Evolutionary conservation across 2,797 vertebrate genomes (phyloP).

Genomic region (Neostethus bicornis): DNA sequence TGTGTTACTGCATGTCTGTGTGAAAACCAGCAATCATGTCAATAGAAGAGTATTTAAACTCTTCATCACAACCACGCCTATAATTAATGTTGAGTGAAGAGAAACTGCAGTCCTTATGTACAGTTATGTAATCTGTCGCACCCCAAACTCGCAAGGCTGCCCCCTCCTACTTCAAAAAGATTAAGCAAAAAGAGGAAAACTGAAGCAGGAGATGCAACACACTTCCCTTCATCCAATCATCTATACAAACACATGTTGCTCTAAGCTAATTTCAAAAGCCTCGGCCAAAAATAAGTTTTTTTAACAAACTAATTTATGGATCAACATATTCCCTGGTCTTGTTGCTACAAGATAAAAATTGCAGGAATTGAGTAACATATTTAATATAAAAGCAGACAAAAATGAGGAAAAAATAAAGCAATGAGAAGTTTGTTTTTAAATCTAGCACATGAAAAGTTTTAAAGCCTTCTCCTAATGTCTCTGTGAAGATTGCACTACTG

Average conservation of each 20-base stretch:
- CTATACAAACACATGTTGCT: constrained; percentile 43
- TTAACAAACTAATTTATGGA: too few relatives aligned
- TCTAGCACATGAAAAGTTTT: not conserved
- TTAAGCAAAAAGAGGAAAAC: constrained; percentile 29
- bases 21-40: not conserved
- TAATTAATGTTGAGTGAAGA: constrained; percentile 63
- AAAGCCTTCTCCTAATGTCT: not conserved
- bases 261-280: too few relatives aligned
- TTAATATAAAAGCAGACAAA: constrained; percentile 62
- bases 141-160: constrained; percentile 58
- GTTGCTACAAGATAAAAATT: too few relatives aligned
- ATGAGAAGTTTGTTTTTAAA: not conserved
- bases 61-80: constrained; percentile 24
- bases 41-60: not conserved
- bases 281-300: too few relatives aligned
- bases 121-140: constrained; percentile 78
- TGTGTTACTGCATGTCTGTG: not conserved
- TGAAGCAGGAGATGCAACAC: constrained; percentile 62
- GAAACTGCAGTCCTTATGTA: constrained; percentile 62
- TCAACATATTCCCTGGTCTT: too few relatives aligned
- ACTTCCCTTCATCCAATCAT: constrained; percentile 34
- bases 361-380: constrained; percentile 66
- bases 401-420: constrained; percentile 57
- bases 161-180: constrained; percentile 33
- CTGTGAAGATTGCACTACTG: too few relatives aligned